These are phyloP conservation scores for Cirrhinus molitorella DNA, from an alignment of 2,797 vertebrate species.

Conservation along the genomic window DNA sequence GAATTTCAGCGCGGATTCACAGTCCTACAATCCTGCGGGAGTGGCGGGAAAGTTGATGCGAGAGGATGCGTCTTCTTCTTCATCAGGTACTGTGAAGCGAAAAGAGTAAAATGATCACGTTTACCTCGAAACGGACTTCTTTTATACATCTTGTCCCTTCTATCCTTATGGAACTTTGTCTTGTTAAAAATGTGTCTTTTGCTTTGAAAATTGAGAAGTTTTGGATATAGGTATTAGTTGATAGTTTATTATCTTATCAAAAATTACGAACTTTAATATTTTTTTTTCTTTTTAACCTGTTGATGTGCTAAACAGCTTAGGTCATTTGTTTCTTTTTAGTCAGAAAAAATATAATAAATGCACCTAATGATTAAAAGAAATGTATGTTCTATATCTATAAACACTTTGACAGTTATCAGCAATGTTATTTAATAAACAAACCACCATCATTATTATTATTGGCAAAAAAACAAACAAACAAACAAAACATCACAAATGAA, in stretches of 20 bases:
- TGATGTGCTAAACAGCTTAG: not conserved
- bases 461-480: no score
- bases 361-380: not conserved
- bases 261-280: not conserved
- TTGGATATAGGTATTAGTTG: not conserved
- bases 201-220: not conserved
- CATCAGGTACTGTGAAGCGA: constrained; percentile 53
- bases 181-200: not conserved
- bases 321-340: not conserved
- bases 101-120: not conserved
- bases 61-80: constrained; percentile 51
- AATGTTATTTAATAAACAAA: not conserved
- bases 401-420: not conserved
- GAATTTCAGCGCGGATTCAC: constrained; percentile 55
- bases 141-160: not conserved
- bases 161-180: not conserved
- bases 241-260: not conserved
- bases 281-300: not conserved
- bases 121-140: not conserved
- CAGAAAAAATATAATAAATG: not conserved
- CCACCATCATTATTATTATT: not conserved
- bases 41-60: constrained; percentile 62
- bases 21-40: constrained; percentile 51
- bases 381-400: not conserved
- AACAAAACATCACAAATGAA: not conserved